Evolutionary conservation across 2,888 invertebrate species (phyloP), one percentile per base, ranked within the genome.

Genomic region (Colletes collaris): DNA sequence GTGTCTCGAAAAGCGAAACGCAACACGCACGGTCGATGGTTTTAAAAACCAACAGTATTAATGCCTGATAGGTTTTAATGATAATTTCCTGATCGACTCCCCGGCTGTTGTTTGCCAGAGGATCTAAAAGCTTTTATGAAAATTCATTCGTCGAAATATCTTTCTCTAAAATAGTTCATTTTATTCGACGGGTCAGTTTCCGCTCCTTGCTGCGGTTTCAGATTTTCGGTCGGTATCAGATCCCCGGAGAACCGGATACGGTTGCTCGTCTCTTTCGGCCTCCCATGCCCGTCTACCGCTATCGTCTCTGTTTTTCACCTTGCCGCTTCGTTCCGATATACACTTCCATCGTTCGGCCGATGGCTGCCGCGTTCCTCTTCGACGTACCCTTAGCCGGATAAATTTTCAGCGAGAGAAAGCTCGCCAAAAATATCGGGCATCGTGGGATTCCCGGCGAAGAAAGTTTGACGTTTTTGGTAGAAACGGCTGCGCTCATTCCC

Each of bases 401-500:
- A 63, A 75, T 70, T 56, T 62, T 44, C 70, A 35, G 27, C 27
- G 19, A 49, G 44, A 55, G 44, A 60, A 53, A 53, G 60, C 35
- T 60, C 53, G 13, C 50, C 60, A 64, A 72, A 66, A 65, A 67
- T 52, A 60, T 50, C 16, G 50, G 10, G 37, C 60, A 59, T 64
- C 60, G 49, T n/a, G 52, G 50, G 19, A 74, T 64, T 52, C n/a
- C 53, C 53, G n/a, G 37, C 19, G 66, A 62, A 27, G 44, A 49
- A 19, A 58, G 40, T 46, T 67, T 64, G 67, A 71, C 60, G 60
- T 77, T 72, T 64, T 59, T 27, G 63, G 50, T 52, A 13, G 64
- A 68, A 66, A 72, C 64, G 72, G 65, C 60, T 64, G 65, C 66
- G 63, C 77, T 68, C 78, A 56, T 83, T 59, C 72, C 75, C 69